Percentiles rank a stretch among this genome's conserved stretches.
Conservation (phyloP, 2,113 vertebrate species). For the Kryptolebias marmoratus region DNA sequence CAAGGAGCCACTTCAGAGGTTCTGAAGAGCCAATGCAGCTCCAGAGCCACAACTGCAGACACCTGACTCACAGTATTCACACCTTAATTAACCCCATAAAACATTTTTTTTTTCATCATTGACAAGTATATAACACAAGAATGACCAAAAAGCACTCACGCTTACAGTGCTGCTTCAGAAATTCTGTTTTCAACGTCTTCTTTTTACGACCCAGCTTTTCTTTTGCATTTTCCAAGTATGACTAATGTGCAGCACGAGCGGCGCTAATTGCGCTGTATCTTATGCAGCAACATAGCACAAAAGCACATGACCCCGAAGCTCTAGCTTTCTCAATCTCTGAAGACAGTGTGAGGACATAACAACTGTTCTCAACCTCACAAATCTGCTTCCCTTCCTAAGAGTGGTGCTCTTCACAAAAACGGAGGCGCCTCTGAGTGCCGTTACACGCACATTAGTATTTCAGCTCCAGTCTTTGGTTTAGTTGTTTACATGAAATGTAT, state of each 20-base stretch:
- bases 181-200: not conserved
- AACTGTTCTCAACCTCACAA: slow-evolving; percentile 14
- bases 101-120: too few species aligned
- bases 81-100: too few species aligned
- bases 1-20: too few species aligned
- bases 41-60: too few species aligned
- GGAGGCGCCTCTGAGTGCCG: too few species aligned
- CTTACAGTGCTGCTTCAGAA: not conserved
- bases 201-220: slow-evolving; percentile 3
- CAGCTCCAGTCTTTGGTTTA: not conserved
- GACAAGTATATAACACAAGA: too few species aligned
- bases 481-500: not conserved
- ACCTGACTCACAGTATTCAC: too few species aligned
- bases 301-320: slow-evolving; percentile 27
- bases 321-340: slow-evolving; percentile 29
- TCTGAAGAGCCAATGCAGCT: too few species aligned
- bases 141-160: too few species aligned
- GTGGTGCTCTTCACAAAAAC: slow-evolving; percentile 2
- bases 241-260: slow-evolving; percentile 11
- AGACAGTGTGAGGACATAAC: slow-evolving; percentile 21
- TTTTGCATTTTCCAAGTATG: not conserved
- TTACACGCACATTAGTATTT: not conserved
- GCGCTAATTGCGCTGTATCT: slow-evolving; percentile 22
- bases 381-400: slow-evolving; percentile 7
- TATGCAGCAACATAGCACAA: slow-evolving; percentile 13